Base-by-base conservation (phyloP, 2,797 vertebrate species). In the Arrhamphus sclerolepis region DNA sequence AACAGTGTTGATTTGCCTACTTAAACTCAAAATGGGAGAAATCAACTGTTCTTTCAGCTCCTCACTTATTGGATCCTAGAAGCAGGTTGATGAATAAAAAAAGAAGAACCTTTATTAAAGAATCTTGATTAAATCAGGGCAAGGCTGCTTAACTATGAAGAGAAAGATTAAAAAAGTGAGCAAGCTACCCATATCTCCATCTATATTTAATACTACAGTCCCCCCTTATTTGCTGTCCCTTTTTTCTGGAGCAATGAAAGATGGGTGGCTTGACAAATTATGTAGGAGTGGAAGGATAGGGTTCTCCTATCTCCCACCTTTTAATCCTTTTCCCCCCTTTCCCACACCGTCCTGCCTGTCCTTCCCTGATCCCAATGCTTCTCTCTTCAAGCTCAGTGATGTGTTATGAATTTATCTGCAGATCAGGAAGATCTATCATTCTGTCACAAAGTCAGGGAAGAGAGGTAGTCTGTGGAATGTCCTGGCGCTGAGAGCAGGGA, bases 361-460 rank as follows among this genome's bases (percentile, higher is more conserved):
- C 78, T 83, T 80, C 57, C 58, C 65, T 14, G 7, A 66, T 75
- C 72, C 72, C 59, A 54, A 59, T 59, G 53, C 71, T 77, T 58
- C 56, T 65, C 63, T 75, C 72, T 56, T 64, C 67, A 69, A 60
- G 77, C 62, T 66, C 21, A 18, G 75, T 54, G 78, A 53, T 83
- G 89, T 82, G 75, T 88, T 90, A 86, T 73, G 75, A 82, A 90
- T 90, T 80, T 74, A 85, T 89, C 76, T 82, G 65, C 78, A 86
- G 89, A 91, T 86, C 85, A 83, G 87, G 74, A 77, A 77, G 73
- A 90, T 91, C 80, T 82, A 90, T 91, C 89, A 87, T 89, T 67
- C 84, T 89, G 89, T 88, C 89, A 85, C 14, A 52, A 80, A 81
- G 52, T 74, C 78, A 83, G 71, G 70, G 85, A 71, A 77, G 80